Conservation (phyloP, 2,888 invertebrate genomes). For the Pseudococcus viburni region DNA sequence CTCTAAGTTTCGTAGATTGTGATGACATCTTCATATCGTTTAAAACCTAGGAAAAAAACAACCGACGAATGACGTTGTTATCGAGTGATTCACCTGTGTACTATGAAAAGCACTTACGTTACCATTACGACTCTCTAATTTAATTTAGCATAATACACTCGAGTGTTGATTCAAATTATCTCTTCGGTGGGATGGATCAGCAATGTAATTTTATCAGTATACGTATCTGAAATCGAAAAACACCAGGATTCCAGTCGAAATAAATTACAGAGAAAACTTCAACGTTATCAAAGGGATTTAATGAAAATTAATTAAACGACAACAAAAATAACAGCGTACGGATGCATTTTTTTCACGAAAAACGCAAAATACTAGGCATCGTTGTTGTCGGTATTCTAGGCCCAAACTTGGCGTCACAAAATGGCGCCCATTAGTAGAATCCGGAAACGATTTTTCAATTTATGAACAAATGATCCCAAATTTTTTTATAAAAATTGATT, state of each 20-base stretch:
- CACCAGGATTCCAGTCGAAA: neutral
- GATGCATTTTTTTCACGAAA: neutral
- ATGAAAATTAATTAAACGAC: constrained; percentile 50
- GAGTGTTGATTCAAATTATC: neutral
- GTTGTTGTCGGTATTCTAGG: neutral
- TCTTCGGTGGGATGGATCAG: neutral
- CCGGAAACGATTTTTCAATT: neutral
- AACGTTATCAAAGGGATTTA: constrained; percentile 13
- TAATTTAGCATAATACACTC: constrained; percentile 20
- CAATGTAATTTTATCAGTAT: neutral
- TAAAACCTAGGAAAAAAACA: neutral
- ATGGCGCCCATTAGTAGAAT: constrained; percentile 22
- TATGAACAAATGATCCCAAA: neutral
- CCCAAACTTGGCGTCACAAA: neutral
- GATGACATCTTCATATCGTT: constrained; percentile 36
- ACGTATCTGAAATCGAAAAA: neutral
- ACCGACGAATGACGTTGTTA: neutral
- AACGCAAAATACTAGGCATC: constrained; percentile 28
- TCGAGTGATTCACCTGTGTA: neutral
- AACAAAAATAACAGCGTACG: constrained; percentile 38
- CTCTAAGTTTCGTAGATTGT: constrained; percentile 42
- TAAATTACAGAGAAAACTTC: constrained; percentile 3
- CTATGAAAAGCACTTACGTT: constrained; percentile 2
- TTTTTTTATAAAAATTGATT: neutral
- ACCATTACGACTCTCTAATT: neutral